Evolutionary conservation across 2,888 invertebrate species (phyloP).

Genomic region (Phaedon cochleariae): DNA sequence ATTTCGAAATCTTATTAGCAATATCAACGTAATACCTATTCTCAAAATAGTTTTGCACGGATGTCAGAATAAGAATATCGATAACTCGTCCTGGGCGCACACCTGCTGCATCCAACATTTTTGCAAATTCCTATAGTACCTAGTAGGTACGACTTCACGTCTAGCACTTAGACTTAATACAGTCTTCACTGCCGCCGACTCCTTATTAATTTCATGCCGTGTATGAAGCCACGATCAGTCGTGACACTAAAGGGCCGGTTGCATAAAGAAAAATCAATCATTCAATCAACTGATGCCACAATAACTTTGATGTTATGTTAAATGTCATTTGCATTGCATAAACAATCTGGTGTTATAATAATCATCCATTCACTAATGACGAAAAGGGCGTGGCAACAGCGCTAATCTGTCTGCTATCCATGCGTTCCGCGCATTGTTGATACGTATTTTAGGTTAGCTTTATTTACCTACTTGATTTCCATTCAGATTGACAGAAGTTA

Average conservation of each 20-base stretch:
- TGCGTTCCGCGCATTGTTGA: no score
- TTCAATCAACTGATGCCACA: no score
- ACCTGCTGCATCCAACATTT: constrained; percentile 51
- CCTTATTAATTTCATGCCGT: constrained; percentile 31
- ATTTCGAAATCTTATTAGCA: constrained; percentile 25
- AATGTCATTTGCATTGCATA: no score
- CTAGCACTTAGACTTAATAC: constrained; percentile 54
- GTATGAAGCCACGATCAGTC: background rate
- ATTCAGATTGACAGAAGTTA: no score
- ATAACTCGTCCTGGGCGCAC: constrained; percentile 43
- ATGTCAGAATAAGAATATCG: constrained; percentile 42
- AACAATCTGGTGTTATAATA: no score
- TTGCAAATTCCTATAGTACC: constrained; percentile 50
- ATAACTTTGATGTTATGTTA: no score
- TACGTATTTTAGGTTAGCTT: no score
- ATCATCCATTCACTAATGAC: no score
- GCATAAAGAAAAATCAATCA: no score
- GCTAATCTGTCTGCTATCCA: no score
- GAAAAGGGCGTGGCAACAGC: no score
- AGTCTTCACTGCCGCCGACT: constrained; percentile 53
- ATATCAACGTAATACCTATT: constrained; percentile 27
- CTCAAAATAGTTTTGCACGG: constrained; percentile 35
- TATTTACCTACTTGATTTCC: no score
- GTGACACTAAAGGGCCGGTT: background rate
- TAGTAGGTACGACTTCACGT: constrained; percentile 45